A percentile compares a stretch with the other conserved stretches of the same genome.
phyloP scores from a whole-genome alignment of 2,888 invertebrate genomes.

The Brachyopa scutellaris region DNA sequence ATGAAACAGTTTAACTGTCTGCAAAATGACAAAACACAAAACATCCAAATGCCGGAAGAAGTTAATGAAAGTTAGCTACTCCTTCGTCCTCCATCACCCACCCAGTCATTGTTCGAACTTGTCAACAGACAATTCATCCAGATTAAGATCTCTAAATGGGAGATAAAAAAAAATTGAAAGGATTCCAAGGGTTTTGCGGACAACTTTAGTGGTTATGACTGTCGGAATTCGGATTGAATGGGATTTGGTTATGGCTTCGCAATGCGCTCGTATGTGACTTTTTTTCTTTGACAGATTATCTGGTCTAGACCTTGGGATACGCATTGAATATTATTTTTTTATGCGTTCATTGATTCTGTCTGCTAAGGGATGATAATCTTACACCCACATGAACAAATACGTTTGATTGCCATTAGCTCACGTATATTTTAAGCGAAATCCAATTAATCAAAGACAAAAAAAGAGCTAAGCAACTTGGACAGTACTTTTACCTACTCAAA shows the following conservation, averaged over 20 bases:
- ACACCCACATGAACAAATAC: no score
- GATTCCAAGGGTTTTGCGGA: constrained; percentile 31
- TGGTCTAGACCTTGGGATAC: not conserved
- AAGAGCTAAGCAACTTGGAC: no score
- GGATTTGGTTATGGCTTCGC: not conserved
- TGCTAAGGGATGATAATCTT: no score
- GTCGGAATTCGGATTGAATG: constrained; percentile 11
- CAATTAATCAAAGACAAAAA: no score
- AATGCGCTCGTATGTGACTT: not conserved
- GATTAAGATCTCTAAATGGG: constrained; percentile 57
- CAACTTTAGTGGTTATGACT: constrained; percentile 10
- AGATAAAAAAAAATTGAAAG: constrained; percentile 52
- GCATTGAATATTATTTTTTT: no score
- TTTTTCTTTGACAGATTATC: not conserved
- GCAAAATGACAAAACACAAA: constrained; percentile 60
- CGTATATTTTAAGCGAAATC: no score
- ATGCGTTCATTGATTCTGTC: no score
- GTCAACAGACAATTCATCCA: constrained; percentile 65
- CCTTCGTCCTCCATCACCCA: no score
- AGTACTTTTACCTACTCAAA: no score
- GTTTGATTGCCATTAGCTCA: no score
- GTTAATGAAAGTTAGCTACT: constrained; percentile 55
- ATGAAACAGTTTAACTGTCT: constrained; percentile 47
- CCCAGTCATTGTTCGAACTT: constrained; percentile 53
- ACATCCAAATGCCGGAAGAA: constrained; percentile 58